A percentile compares a stretch with the other conserved stretches of the same genome.
Conservation (phyloP, 2,888 invertebrate species). For the Eudemis profundana region DNA sequence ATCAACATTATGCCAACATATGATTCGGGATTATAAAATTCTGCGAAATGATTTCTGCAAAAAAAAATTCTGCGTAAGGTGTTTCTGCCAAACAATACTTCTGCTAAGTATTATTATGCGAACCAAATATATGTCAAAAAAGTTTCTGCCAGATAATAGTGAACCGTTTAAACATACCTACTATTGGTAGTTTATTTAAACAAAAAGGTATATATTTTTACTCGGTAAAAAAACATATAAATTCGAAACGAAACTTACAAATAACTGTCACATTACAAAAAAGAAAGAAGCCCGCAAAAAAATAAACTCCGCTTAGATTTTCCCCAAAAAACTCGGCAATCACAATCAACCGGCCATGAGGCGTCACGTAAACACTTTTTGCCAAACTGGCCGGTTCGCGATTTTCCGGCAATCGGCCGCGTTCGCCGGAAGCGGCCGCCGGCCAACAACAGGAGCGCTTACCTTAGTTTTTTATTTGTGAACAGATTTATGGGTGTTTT, state of each 20-base stretch:
- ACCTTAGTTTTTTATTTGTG: conserved; percentile 85
- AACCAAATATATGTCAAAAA: too few relatives aligned
- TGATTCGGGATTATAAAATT: too few relatives aligned
- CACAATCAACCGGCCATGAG: conserved; percentile 40
- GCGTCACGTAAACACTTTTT: conserved; percentile 61
- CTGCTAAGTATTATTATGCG: too few relatives aligned
- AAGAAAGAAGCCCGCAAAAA: background rate
- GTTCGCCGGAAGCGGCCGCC: conserved; percentile 78
- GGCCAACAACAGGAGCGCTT: conserved; percentile 83
- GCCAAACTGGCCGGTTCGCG: conserved; percentile 75
- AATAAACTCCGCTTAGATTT: conserved; percentile 14
- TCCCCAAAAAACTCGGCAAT: conserved; percentile 19
- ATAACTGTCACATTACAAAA: conserved; percentile 15
- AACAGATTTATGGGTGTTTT: conserved; percentile 80
- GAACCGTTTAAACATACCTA: too few relatives aligned
- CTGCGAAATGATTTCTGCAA: too few relatives aligned
- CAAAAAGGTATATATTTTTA: too few relatives aligned
- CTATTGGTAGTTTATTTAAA: too few relatives aligned
- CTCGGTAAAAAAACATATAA: too few relatives aligned
- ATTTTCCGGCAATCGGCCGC: conserved; percentile 79
- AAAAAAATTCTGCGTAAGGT: too few relatives aligned
- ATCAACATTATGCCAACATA: too few relatives aligned
- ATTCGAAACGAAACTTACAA: background rate
- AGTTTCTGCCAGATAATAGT: too few relatives aligned
- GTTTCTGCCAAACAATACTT: too few relatives aligned